Base-by-base conservation (phyloP, 2,888 invertebrate species). In the Matsumyia berberina region DNA sequence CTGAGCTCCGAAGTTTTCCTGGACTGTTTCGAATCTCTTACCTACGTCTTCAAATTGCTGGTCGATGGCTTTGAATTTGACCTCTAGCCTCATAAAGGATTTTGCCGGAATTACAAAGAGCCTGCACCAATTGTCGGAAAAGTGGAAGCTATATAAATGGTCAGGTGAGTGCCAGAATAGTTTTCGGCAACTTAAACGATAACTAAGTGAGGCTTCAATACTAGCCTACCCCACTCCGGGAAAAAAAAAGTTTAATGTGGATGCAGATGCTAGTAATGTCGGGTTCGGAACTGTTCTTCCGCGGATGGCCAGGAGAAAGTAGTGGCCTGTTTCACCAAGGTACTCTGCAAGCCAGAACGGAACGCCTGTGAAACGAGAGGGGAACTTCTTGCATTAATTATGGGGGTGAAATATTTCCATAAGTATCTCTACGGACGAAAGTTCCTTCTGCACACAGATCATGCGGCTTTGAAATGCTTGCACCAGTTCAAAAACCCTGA, bases 221-320 rank as follows among this genome's bases (percentile, higher is more conserved):
- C 29, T 42, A 42, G 24, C 15, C 12, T 60, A 60, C 6, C 42
- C 42, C 29, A 12, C 24, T n/a, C 24, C 12, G 5, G 60, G 42
- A 7, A 39, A 60, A 7, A 39, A 60, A 29, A 60, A 29, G 2
- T 60, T 60, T 29, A 42, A 42, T 29, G 39, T 60, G 12, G 42
- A 42, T 31, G 60, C 60, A 39, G 42, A 42, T 29, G 60, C 60
- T 2, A 42, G 29, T 42, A 60, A 29, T 31, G 12, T 60, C 6
- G 42, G 60, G 15, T n/a, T 57, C 37, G 11, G 57, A 39, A n/a
- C 35, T 8, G 60, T 60, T 3, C 29, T 60, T n/a, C 29, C 29
- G 5, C 6, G 39, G n/a, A 19, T 6, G 35, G 57, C n/a, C 19
- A 37, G 15, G 33, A 55, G 9, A 55, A 33, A 15, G 33, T 35